Percentiles rank a stretch among this genome's conserved stretches.
These are phyloP conservation scores for Syrrhaptes paradoxus DNA, from an alignment of 2,113 vertebrate genomes.

Conservation along the genomic window DNA sequence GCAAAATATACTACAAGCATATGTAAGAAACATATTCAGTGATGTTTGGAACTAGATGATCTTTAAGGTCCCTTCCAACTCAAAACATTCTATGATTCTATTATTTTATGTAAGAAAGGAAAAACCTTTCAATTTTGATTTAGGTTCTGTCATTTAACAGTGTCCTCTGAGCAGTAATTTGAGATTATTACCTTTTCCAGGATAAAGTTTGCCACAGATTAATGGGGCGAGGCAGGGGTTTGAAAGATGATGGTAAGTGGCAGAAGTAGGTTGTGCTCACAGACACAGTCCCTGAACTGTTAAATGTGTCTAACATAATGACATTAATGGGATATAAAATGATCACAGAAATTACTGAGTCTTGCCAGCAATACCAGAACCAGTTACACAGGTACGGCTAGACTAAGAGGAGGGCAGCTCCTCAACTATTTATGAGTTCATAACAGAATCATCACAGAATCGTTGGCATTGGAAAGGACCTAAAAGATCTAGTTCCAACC, in stretches of 20 bases:
- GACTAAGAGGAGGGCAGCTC: not conserved
- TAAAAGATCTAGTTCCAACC: no score
- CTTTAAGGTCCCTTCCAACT: no score
- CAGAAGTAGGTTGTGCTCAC: not conserved
- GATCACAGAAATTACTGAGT: not conserved
- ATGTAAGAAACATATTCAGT: conserved; percentile 32
- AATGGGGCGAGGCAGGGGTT: not conserved
- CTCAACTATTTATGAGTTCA: not conserved
- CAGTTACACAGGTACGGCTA: not conserved
- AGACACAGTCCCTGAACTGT: not conserved
- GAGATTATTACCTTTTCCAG: conserved; percentile 28
- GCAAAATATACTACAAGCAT: conserved; percentile 60
- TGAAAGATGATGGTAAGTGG: not conserved
- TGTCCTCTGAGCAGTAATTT: conserved; percentile 17
- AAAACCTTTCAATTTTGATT: conserved; percentile 63
- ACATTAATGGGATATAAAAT: not conserved
- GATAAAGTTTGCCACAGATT: conserved; percentile 19
- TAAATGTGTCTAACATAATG: not conserved
- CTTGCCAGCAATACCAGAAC: not conserved
- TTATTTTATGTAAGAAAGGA: not conserved
- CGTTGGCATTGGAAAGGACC: no score
- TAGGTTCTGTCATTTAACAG: conserved; percentile 47
- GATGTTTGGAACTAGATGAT: not conserved
- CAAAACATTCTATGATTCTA: no score
- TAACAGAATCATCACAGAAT: no score